Conservation (phyloP, 2,797 vertebrate genomes). For the Manis pentadactyla region DNA sequence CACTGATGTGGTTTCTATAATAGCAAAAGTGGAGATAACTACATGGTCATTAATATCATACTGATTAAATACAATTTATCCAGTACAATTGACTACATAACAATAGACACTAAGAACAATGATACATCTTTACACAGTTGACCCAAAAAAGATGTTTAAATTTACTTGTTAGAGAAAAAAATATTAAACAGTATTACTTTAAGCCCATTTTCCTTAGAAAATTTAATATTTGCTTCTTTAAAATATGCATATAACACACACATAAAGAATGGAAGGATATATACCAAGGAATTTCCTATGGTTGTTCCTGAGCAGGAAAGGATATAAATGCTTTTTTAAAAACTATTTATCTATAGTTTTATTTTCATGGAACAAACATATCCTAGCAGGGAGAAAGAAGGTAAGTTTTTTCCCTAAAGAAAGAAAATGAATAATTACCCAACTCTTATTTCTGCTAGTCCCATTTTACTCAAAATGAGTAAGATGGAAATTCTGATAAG, state of each 20-base stretch:
- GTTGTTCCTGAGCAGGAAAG: slow-evolving; percentile 26
- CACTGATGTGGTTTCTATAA: not conserved
- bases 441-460: not conserved
- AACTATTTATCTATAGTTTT: not conserved
- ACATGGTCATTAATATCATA: not conserved
- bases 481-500: slow-evolving; percentile 3
- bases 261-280: not conserved
- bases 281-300: not conserved
- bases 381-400: not conserved
- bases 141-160: slow-evolving; percentile 31
- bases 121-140: not conserved
- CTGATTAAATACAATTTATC: not conserved
- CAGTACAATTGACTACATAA: not conserved
- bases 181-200: slow-evolving; percentile 17
- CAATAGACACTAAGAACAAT: not conserved
- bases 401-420: not conserved
- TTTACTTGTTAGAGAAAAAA: slow-evolving; percentile 17
- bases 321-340: slow-evolving; percentile 21
- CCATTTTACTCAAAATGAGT: not conserved
- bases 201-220: slow-evolving; percentile 23
- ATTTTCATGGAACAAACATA: slow-evolving; percentile 3
- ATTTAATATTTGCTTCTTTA: slow-evolving; percentile 40
- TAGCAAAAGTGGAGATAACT: not conserved
- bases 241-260: not conserved
- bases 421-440: not conserved